Conservation (phyloP, 1,140 invertebrate genomes). For the Bombus polaris region DNA sequence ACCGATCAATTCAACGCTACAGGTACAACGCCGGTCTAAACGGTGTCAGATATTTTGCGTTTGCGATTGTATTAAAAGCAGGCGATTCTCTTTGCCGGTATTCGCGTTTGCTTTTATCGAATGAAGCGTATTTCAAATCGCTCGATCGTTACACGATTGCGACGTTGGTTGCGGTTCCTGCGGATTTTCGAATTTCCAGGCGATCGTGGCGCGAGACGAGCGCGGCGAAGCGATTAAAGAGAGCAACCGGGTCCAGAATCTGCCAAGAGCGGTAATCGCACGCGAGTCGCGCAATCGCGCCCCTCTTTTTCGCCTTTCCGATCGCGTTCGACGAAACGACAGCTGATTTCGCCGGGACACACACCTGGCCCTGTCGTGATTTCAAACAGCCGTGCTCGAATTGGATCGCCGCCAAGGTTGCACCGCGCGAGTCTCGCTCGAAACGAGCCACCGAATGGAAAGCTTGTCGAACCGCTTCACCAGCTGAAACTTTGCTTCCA, state of each 20-base stretch:
- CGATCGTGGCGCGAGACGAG: background rate
- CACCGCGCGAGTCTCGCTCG: background rate
- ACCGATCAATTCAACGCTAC: too few relatives aligned
- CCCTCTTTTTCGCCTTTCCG: background rate
- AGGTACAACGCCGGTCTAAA: too few relatives aligned
- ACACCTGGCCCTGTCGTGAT: slow-evolving; percentile 53
- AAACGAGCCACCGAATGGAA: slow-evolving; percentile 61
- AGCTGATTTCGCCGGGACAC: slow-evolving; percentile 51
- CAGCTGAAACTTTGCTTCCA: slow-evolving; percentile 40
- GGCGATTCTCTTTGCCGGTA: too few relatives aligned
- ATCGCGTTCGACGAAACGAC: slow-evolving; percentile 45
- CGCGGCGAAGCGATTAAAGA: background rate
- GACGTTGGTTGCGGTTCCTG: background rate
- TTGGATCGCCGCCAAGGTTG: slow-evolving; percentile 69
- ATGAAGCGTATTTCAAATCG: background rate
- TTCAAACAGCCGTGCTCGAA: slow-evolving; percentile 41
- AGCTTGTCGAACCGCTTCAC: slow-evolving; percentile 20
- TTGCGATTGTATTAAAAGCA: too few relatives aligned
- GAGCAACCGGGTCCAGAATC: background rate
- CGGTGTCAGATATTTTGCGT: too few relatives aligned
- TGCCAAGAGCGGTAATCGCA: background rate
- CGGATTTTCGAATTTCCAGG: background rate
- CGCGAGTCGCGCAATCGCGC: background rate
- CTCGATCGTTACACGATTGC: background rate
- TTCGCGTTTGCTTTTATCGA: too few relatives aligned